Percentiles rank a stretch among this genome's conserved stretches.
These are phyloP conservation scores for Pseudobourletiella spinata DNA, from an alignment of 1,140 invertebrate species.

Conservation along the genomic window DNA sequence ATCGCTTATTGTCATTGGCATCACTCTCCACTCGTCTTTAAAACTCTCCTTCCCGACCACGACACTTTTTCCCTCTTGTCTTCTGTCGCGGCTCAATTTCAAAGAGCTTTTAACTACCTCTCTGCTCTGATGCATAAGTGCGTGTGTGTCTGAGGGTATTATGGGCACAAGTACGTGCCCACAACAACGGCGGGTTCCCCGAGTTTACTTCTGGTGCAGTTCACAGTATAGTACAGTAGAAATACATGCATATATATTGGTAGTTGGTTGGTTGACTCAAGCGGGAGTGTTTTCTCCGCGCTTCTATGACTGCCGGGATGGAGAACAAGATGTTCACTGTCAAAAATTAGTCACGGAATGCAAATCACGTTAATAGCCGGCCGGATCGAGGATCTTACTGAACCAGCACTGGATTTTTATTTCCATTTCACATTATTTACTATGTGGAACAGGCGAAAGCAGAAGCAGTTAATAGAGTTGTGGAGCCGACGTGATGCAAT, in stretches of 20 bases:
- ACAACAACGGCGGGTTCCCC: not conserved
- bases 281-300: not conserved
- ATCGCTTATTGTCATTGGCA: constrained; percentile 19
- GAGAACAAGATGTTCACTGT: constrained; percentile 17
- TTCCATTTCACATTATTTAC: constrained; percentile 12
- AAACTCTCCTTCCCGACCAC: not conserved
- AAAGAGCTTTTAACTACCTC: not conserved
- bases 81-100: not conserved
- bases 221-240: not conserved
- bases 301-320: not conserved
- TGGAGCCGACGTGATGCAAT: no score
- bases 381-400: constrained; percentile 9
- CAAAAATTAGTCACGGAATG: constrained; percentile 33
- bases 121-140: not conserved
- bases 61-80: not conserved
- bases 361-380: constrained; percentile 30
- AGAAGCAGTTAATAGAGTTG: no score
- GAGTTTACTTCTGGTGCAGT: not conserved
- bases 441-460: no score
- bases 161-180: not conserved
- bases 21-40: constrained; percentile 6
- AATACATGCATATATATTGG: not conserved
- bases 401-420: constrained; percentile 12
- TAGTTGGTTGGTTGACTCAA: not conserved
- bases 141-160: not conserved